A percentile compares a stretch with the other conserved stretches of the same genome.
These are phyloP conservation scores for Cydia strobilella DNA, from an alignment of 1,140 invertebrate species.

Conservation along the genomic window DNA sequence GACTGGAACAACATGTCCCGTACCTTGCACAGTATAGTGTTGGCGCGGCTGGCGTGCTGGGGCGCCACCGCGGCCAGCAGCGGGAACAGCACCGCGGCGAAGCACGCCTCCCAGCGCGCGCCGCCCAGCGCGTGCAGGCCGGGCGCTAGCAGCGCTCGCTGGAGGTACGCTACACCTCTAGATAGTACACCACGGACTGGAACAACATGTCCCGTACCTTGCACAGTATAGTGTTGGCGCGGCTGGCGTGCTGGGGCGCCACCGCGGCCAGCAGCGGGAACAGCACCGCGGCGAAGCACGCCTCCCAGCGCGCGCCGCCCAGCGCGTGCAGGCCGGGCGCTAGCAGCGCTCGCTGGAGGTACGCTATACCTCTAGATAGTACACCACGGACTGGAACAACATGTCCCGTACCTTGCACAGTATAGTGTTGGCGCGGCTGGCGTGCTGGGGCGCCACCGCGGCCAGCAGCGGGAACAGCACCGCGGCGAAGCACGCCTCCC, in stretches of 20 bases:
- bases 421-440: conserved; percentile 83
- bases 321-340: conserved; percentile 94
- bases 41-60: conserved; percentile 63
- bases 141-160: conserved; percentile 94
- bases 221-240: conserved; percentile 89
- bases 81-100: conserved; percentile 93
- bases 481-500: conserved; percentile 93
- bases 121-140: conserved; percentile 91
- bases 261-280: conserved; percentile 94
- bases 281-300: conserved; percentile 91
- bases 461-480: conserved; percentile 96
- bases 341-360: conserved; percentile 93
- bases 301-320: conserved; percentile 93
- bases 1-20: conserved; percentile 35
- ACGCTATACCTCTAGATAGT: conserved; percentile 95
- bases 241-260: conserved; percentile 55
- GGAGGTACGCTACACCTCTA: conserved; percentile 95
- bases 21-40: conserved; percentile 95
- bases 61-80: conserved; percentile 86
- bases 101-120: conserved; percentile 97
- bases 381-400: conserved; percentile 85
- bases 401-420: conserved; percentile 88
- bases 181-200: conserved; percentile 91
- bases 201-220: conserved; percentile 82
- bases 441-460: conserved; percentile 79